A percentile compares a stretch with the other conserved stretches of the same genome.
Conservation (phyloP, 2,888 invertebrate genomes). For the Hemithea aestivaria region DNA sequence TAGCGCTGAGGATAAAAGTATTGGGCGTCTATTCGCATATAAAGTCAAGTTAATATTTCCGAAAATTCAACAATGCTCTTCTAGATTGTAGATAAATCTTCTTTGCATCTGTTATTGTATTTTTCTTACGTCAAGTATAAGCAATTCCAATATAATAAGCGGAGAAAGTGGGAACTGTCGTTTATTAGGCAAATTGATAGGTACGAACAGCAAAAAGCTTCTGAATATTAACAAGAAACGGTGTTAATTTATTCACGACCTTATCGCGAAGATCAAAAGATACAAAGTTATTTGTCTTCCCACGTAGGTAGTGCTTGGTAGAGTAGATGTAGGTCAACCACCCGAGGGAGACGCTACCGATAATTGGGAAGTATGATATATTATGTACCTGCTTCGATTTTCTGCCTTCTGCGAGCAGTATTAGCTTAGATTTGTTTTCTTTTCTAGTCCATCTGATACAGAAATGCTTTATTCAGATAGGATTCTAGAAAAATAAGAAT, state of each 20-base stretch:
- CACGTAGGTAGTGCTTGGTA: slow-evolving; percentile 18
- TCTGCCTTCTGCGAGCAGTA: slow-evolving; percentile 4
- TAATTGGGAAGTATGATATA: slow-evolving; percentile 42
- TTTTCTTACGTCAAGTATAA: slow-evolving; percentile 18
- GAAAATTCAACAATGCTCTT: too few relatives aligned
- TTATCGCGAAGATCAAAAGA: slow-evolving; percentile 33
- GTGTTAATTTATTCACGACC: slow-evolving; percentile 25
- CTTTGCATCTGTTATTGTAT: too few relatives aligned
- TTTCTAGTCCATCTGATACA: too few relatives aligned
- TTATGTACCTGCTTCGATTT: slow-evolving; percentile 14
- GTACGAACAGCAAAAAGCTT: slow-evolving; percentile 39
- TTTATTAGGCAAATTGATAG: slow-evolving; percentile 46
- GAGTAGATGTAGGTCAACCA: slow-evolving; percentile 49
- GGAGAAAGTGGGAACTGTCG: slow-evolving; percentile 29
- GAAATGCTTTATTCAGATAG: too few relatives aligned
- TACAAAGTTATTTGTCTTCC: slow-evolving; percentile 29
- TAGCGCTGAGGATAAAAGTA: too few relatives aligned
- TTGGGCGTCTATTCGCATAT: too few relatives aligned
- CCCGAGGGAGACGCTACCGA: slow-evolving; percentile 37
- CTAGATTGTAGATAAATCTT: too few relatives aligned
- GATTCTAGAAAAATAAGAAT: too few relatives aligned
- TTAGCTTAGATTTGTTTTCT: slow-evolving; percentile 1
- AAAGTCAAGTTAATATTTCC: too few relatives aligned
- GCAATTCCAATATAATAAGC: slow-evolving; percentile 15
- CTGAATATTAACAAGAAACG: slow-evolving; percentile 39